Conservation (phyloP, 2,113 vertebrate genomes). For the Pomatorhinus ruficollis region DNA sequence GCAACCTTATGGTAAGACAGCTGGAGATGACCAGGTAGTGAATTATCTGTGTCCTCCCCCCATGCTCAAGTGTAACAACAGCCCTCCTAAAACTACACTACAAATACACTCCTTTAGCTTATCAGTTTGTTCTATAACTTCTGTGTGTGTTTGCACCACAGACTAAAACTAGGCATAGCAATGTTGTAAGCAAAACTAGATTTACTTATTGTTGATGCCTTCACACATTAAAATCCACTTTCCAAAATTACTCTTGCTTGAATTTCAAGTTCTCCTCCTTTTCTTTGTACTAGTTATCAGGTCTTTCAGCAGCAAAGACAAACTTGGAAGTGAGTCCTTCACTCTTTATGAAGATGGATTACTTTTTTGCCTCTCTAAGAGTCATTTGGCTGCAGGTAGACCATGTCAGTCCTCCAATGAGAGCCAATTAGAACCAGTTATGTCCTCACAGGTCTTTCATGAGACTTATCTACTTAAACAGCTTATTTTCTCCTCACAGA, state of each 20-base stretch:
- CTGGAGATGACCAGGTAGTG: not conserved
- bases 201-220: not conserved
- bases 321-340: not conserved
- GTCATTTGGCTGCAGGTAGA: not conserved
- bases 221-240: not conserved
- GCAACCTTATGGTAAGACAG: not conserved
- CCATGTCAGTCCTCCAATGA: not conserved
- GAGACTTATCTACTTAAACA: not conserved
- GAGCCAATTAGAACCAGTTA: conserved; percentile 1
- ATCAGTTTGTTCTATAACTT: not conserved
- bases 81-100: not conserved
- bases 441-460: not conserved
- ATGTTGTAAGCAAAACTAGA: not conserved
- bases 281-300: not conserved
- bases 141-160: not conserved
- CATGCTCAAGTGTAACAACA: not conserved
- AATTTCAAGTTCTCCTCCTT: not conserved
- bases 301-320: not conserved
- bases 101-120: not conserved
- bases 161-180: conserved; percentile 13
- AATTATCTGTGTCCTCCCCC: not conserved
- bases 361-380: not conserved
- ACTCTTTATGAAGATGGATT: not conserved
- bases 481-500: not conserved
- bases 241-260: not conserved